Percentiles rank a stretch among this genome's conserved stretches.
These are phyloP conservation scores for Paraplagusia blochii DNA, from an alignment of 2,113 vertebrate species.

Conservation along the genomic window DNA sequence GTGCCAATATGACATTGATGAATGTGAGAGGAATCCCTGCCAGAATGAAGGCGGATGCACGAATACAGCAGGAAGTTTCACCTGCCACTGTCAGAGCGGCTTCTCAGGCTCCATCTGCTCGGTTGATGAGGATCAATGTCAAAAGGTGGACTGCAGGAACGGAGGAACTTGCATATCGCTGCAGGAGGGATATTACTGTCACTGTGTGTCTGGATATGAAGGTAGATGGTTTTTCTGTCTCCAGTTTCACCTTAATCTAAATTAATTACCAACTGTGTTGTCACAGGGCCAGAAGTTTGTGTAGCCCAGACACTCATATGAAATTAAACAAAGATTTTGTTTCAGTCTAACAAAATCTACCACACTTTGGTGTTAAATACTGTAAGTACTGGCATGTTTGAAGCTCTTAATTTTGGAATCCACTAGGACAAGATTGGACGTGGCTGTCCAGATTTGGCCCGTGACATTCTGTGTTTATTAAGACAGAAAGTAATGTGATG, in stretches of 20 bases:
- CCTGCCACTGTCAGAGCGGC: constrained; percentile 65
- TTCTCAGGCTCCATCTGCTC: constrained; percentile 64
- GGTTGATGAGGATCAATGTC: constrained; percentile 67
- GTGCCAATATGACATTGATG: constrained; percentile 74
- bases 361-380: too few species aligned
- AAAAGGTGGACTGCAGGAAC: constrained; percentile 68
- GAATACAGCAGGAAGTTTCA: constrained; percentile 71
- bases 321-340: too few species aligned
- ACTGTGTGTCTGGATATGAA: constrained; percentile 70
- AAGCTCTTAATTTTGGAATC: too few species aligned
- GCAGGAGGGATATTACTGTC: constrained; percentile 62
- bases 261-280: too few species aligned
- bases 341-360: too few species aligned
- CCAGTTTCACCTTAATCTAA: background rate
- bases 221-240: constrained; percentile 51
- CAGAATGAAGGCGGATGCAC: constrained; percentile 66
- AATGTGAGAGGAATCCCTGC: constrained; percentile 70
- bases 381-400: too few species aligned
- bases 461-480: background rate
- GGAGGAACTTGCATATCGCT: constrained; percentile 68
- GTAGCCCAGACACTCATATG: too few species aligned
- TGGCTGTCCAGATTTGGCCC: too few species aligned
- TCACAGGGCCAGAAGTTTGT: too few species aligned
- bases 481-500: too few species aligned
- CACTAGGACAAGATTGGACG: too few species aligned